Conservation (phyloP, 2,797 vertebrate species). For the Petrocephalus schoutedeni region DNA sequence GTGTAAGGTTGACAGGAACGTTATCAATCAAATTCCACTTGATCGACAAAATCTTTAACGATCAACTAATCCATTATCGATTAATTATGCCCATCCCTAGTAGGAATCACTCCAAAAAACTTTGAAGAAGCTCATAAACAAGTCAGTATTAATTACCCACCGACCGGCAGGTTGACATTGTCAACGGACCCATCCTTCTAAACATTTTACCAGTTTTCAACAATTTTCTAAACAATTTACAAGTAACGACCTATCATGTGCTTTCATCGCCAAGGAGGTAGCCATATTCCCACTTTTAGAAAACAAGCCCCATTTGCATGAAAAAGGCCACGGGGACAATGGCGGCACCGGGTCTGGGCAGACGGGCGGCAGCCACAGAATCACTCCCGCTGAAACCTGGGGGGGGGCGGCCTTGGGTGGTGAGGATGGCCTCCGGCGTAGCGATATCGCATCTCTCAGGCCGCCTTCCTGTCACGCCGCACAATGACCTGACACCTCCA, state of each 20-base stretch:
- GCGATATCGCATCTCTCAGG: constrained; percentile 68
- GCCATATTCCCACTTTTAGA: constrained; percentile 62
- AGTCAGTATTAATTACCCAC: constrained; percentile 58
- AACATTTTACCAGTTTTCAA: constrained; percentile 34
- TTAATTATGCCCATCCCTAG: no score
- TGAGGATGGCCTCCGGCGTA: constrained; percentile 55
- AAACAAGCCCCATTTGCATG: constrained; percentile 76
- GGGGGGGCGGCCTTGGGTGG: constrained; percentile 28
- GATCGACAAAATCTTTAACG: no score
- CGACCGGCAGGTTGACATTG: constrained; percentile 55
- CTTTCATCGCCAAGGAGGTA: constrained; percentile 68
- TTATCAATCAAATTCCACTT: no score
- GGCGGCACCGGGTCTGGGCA: constrained; percentile 61
- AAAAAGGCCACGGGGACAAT: constrained; percentile 70
- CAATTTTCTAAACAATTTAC: constrained; percentile 43
- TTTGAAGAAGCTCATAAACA: constrained; percentile 67
- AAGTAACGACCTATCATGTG: constrained; percentile 64
- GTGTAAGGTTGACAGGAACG: no score
- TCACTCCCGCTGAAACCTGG: constrained; percentile 32
- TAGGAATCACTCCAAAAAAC: constrained; percentile 11
- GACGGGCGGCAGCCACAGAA: constrained; percentile 34
- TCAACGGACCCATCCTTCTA: constrained; percentile 63
- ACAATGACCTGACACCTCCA: constrained; percentile 65
- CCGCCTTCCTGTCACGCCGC: constrained; percentile 62
- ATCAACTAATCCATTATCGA: no score